A percentile compares a stretch with the other conserved stretches of the same genome.
Conservation (phyloP, 2,113 vertebrate species). For the Anhinga anhinga region DNA sequence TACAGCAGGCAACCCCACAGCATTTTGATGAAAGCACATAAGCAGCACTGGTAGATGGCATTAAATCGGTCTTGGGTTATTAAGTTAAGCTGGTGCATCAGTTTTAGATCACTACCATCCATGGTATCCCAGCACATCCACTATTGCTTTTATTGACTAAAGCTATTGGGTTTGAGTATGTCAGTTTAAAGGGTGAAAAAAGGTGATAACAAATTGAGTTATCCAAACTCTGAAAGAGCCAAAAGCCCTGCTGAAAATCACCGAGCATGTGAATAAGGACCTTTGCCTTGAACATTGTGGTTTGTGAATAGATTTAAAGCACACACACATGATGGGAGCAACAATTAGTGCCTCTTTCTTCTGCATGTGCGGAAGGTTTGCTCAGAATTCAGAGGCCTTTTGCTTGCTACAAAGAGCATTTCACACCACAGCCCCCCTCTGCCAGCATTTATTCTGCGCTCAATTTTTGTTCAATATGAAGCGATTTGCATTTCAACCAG, state of each 20-base stretch:
- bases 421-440: neutral
- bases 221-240: neutral
- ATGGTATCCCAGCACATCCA: neutral
- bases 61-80: neutral
- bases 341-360: neutral
- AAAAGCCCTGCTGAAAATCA: neutral
- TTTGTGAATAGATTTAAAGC: neutral
- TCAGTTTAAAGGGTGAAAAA: neutral
- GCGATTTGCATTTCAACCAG: slow-evolving; percentile 39
- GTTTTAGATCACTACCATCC: neutral
- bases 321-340: neutral
- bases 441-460: neutral
- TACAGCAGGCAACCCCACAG: neutral
- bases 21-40: neutral
- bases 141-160: neutral
- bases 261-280: neutral
- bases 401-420: neutral
- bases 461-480: slow-evolving; percentile 25
- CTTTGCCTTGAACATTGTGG: neutral
- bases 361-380: neutral
- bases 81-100: neutral
- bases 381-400: neutral
- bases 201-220: neutral
- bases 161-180: neutral
- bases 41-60: neutral